Conservation (phyloP, 2,888 invertebrate genomes). For the Dryobotodes eremita region DNA sequence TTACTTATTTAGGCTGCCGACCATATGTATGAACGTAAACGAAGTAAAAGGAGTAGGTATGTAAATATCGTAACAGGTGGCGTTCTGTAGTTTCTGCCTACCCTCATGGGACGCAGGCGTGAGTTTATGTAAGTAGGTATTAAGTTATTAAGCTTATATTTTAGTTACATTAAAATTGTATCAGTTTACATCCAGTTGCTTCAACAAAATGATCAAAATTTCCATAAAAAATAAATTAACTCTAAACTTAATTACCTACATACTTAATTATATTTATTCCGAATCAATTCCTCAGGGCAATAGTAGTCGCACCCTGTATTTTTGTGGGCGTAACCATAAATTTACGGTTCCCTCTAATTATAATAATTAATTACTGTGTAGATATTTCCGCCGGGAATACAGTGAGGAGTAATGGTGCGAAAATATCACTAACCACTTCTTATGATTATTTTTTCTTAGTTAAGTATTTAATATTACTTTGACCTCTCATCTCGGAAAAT, state of each 20-base stretch:
- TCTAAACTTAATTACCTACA: constrained; percentile 14
- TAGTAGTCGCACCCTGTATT: constrained; percentile 48
- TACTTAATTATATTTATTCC: constrained; percentile 5
- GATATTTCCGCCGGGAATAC: constrained; percentile 72
- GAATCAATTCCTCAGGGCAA: constrained; percentile 47
- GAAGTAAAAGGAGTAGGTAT: neutral
- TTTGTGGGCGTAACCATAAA: constrained; percentile 66
- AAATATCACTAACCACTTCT: constrained; percentile 56
- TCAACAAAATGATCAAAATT: neutral
- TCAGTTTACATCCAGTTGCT: neutral
- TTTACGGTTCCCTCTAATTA: constrained; percentile 71
- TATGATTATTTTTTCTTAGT: constrained; percentile 56
- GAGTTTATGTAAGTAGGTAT: neutral
- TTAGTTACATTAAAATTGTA: neutral
- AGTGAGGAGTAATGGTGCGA: constrained; percentile 50
- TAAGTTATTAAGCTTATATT: neutral
- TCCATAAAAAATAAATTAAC: constrained; percentile 13
- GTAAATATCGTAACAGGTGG: neutral
- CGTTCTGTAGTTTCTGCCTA: neutral
- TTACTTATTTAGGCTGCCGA: too few relatives aligned
- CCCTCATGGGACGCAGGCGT: neutral
- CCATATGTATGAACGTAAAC: neutral
- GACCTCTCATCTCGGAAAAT: neutral
- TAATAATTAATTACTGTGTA: constrained; percentile 71
- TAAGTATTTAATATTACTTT: constrained; percentile 15